A percentile compares a stretch with the other conserved stretches of the same genome.
Conservation (phyloP, 2,113 vertebrate genomes). For the Lepus americanus region DNA sequence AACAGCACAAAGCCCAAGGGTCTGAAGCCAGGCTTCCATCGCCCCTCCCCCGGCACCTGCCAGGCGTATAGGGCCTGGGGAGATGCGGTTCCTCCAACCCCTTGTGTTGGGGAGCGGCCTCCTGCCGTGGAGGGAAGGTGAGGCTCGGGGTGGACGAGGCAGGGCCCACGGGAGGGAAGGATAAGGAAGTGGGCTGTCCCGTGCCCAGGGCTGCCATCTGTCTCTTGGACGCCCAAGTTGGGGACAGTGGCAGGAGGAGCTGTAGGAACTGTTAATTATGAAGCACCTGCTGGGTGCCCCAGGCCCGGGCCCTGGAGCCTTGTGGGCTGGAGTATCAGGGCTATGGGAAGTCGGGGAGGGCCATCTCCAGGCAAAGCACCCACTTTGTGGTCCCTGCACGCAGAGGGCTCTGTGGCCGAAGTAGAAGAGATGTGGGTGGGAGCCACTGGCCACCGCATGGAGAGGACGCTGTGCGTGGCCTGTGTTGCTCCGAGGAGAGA, state of each 20-base stretch:
- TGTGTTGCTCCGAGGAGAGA: not conserved
- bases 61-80: not conserved
- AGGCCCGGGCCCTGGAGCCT: not conserved
- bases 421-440: not conserved
- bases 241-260: not conserved
- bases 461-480: not conserved
- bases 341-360: not conserved
- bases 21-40: not conserved
- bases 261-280: not conserved
- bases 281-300: not conserved
- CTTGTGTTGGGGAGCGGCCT: not conserved
- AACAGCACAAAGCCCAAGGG: not conserved
- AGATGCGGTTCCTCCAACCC: not conserved
- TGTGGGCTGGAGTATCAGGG: not conserved
- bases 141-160: accelerated
- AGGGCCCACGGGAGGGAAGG: not conserved
- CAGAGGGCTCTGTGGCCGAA: not conserved
- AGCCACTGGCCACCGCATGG: not conserved
- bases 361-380: not conserved
- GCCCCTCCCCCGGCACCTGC: too few species aligned
- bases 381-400: not conserved
- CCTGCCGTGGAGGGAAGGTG: not conserved
- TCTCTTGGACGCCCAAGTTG: not conserved
- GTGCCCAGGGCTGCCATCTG: not conserved
- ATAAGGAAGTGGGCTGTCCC: not conserved